These are phyloP conservation scores for Phalacrocorax pelagicus DNA, from an alignment of 2,113 vertebrate species.

Conservation along the genomic window DNA sequence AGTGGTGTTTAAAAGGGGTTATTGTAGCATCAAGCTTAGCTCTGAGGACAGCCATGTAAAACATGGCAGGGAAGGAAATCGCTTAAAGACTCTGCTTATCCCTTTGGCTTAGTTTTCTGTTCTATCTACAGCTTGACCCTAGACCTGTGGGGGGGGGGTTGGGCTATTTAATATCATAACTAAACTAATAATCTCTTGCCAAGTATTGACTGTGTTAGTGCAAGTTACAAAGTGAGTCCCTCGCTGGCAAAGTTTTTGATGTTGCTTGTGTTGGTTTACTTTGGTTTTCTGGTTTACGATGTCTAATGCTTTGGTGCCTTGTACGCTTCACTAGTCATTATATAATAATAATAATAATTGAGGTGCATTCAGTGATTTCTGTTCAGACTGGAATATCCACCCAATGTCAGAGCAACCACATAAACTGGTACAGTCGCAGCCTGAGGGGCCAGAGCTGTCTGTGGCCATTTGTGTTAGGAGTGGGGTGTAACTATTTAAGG, in stretches of 20 bases:
- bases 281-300: neutral
- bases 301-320: neutral
- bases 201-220: neutral
- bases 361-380: neutral
- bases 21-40: neutral
- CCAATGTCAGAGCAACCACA: constrained; percentile 52
- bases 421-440: constrained; percentile 70
- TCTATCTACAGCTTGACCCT: neutral
- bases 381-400: neutral
- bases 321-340: constrained; percentile 12
- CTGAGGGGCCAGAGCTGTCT: constrained; percentile 77
- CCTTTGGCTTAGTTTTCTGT: neutral
- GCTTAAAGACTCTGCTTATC: neutral
- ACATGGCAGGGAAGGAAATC: neutral
- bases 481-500: constrained; percentile 68
- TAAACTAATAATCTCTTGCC: neutral
- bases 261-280: neutral
- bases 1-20: neutral
- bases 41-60: neutral
- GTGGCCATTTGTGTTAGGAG: constrained; percentile 76
- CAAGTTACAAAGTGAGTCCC: neutral
- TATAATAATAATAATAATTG: constrained; percentile 1
- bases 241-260: neutral
- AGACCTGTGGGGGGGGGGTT: neutral
- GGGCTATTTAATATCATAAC: neutral